Percentiles rank a stretch among this genome's conserved stretches.
Conservation (phyloP, 2,797 vertebrate species). For the Cirrhinus molitorella region DNA sequence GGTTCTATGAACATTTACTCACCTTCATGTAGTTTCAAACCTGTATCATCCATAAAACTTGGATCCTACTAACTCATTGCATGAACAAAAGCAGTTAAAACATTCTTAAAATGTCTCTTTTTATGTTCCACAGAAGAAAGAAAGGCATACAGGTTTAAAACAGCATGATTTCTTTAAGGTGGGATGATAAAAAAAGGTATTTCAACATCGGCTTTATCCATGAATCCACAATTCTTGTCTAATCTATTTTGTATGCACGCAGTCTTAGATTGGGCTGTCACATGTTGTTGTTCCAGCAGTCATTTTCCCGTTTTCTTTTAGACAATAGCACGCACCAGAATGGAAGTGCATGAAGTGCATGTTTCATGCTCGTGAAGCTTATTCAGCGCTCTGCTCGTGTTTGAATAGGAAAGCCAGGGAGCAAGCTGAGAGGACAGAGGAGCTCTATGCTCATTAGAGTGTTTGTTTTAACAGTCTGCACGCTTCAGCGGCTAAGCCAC, state of each 20-base stretch:
- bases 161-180: not conserved
- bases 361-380: slow-evolving; percentile 26
- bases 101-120: too few species aligned
- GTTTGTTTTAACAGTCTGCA: slow-evolving; percentile 58
- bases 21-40: not conserved
- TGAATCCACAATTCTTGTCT: slow-evolving; percentile 5
- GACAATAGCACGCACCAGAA: slow-evolving; percentile 29
- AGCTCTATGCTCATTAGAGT: slow-evolving; percentile 56
- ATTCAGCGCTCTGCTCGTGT: slow-evolving; percentile 9
- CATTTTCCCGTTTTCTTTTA: slow-evolving; percentile 21
- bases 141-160: slow-evolving; percentile 2
- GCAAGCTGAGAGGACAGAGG: slow-evolving; percentile 44
- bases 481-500: slow-evolving; percentile 56
- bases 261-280: slow-evolving; percentile 33
- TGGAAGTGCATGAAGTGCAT: slow-evolving; percentile 42
- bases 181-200: not conserved
- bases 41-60: not conserved
- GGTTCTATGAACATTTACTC: not conserved
- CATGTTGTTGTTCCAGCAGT: slow-evolving; percentile 19
- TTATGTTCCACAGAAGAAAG: not conserved
- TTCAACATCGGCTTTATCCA: slow-evolving; percentile 1
- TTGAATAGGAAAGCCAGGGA: slow-evolving; percentile 44
- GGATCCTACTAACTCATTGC: not conserved
- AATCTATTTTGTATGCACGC: slow-evolving; percentile 9
- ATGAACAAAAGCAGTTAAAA: not conserved